Evolutionary conservation across 2,888 invertebrate genomes (phyloP), one percentile per base, ranked within the genome.

Genomic region (Epirrhoe alternata): DNA sequence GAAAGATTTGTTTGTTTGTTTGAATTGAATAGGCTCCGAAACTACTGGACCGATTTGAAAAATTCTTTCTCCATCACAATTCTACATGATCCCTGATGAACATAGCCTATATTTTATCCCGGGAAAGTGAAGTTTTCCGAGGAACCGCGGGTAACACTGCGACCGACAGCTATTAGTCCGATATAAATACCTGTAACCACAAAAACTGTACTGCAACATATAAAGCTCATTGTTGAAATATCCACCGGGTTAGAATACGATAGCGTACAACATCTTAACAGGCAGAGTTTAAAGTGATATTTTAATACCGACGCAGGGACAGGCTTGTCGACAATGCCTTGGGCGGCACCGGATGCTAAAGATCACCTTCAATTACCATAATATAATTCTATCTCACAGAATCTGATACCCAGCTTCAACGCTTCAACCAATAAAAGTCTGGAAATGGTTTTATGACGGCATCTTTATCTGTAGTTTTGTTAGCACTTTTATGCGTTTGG

Each of bases 361-460:
- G 77, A 84, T 82, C 79, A 77, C 74, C 70, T 58, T 72, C 66
- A 76, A 89, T 89, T 88, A 87, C 78, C 87, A 87, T 88, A 86
- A 80, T 85, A 83, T 82, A 79, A 78, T 78, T 78, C 77, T 71
- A 76, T 77, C 74, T 74, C 74, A 75, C 68, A 59, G 61, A 68
- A 68, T 73, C 75, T 73, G 71, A 78, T 78, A 78, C 70, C 71
- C 74, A 74, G 75, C 72, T 72, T 74, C 69, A 67, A 74, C 75
- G 72, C 68, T 73, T 72, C 68, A 63, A 69, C 74, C 60, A 66
- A 72, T 71, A 72, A 72, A 69, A 67, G 52, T 61, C 54, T 65
- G 31, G 67, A 61, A 62, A 62, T 61, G 61, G 69, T 72, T 74
- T 75, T 71, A 74, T 65, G 67, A 72, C 71, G 57, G 52, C 60